Percentiles rank a stretch among this genome's conserved stretches.
Conservation (phyloP, 2,113 vertebrate species). For the Lepidothrix coronata region DNA sequence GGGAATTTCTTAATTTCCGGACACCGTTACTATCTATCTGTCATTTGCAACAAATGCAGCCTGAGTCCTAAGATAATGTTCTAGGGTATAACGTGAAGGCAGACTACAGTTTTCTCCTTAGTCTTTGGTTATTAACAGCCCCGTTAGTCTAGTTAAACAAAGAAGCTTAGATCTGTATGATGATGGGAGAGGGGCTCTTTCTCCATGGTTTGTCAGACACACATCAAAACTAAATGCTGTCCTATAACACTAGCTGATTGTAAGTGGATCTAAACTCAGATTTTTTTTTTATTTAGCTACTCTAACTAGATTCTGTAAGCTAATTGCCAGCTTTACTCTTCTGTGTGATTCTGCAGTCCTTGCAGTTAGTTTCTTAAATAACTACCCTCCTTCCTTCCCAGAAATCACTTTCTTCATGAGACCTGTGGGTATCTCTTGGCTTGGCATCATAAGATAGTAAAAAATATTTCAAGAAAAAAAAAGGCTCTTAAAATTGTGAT, state of each 20-base stretch:
- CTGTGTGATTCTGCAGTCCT: not conserved
- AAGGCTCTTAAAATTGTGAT: not conserved
- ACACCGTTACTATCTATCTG: not conserved
- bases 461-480: not conserved
- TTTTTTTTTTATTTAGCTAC: not conserved
- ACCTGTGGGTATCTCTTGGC: not conserved
- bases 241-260: not conserved
- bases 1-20: not conserved
- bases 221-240: not conserved
- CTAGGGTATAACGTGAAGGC: not conserved
- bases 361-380: not conserved
- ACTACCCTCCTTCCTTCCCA: not conserved
- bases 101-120: not conserved
- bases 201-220: not conserved
- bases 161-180: not conserved
- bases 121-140: not conserved
- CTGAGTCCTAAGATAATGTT: not conserved
- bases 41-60: not conserved
- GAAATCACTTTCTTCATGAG: not conserved
- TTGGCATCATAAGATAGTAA: not conserved
- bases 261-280: not conserved
- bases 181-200: not conserved
- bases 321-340: not conserved
- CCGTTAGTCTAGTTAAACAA: constrained; percentile 5
- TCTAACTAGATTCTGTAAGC: not conserved